Conservation (phyloP, 2,113 vertebrate genomes). For the Hyperopisus bebe region DNA sequence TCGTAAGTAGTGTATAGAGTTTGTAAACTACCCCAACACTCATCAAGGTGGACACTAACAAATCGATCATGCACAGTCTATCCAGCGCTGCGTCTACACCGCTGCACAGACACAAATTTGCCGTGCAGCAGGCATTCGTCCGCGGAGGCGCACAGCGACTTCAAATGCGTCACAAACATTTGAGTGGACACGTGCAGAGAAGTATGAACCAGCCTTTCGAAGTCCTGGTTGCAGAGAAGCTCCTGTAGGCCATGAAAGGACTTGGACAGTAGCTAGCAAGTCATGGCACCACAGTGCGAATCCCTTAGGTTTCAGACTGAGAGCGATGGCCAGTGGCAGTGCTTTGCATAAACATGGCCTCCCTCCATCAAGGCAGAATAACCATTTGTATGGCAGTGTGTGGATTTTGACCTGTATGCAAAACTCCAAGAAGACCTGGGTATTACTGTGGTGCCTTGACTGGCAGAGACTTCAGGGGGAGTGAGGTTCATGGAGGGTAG, state of each 20-base stretch:
- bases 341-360: background rate
- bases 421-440: background rate
- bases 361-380: background rate
- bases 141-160: no score
- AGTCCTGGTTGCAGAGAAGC: background rate
- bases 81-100: no score
- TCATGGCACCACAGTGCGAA: background rate
- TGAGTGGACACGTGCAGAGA: no score
- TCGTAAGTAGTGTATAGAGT: no score
- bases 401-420: background rate
- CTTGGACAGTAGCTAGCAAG: background rate
- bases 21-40: no score
- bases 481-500: background rate
- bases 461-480: background rate
- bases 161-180: no score
- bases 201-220: no score
- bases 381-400: background rate
- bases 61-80: no score
- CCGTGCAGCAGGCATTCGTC: no score
- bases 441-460: background rate
- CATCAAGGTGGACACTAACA: no score
- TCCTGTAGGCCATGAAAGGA: background rate
- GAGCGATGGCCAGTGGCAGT: background rate
- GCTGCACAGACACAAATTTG: no score
- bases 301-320: background rate